These are phyloP conservation scores for Orthonyx spaldingii DNA, from an alignment of 2,113 vertebrate genomes.

Conservation along the genomic window DNA sequence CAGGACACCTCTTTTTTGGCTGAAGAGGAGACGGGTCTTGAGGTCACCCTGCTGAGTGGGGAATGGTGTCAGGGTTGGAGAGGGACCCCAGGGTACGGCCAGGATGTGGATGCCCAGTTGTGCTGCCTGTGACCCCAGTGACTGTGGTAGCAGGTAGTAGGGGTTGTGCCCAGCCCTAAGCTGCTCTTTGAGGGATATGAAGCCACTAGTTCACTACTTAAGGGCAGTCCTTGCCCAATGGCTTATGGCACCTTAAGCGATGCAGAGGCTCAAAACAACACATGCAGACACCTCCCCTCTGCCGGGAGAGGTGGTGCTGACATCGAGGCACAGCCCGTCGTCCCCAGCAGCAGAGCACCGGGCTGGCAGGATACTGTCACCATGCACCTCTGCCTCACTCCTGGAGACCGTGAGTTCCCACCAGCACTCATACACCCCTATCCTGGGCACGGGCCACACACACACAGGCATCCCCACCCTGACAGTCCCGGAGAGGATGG, in stretches of 20 bases:
- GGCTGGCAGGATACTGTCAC: no score
- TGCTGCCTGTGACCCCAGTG: not conserved
- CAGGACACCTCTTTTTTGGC: not conserved
- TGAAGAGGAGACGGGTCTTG: not conserved
- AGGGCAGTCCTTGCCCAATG: no score
- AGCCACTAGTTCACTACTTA: not conserved
- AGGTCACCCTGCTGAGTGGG: not conserved
- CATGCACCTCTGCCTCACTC: accelerated
- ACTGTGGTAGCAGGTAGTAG: not conserved
- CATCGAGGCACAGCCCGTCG: not conserved
- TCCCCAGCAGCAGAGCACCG: accelerated
- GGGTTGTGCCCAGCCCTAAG: not conserved
- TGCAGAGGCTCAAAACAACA: not conserved
- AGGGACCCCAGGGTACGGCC: not conserved
- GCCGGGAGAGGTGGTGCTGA: accelerated
- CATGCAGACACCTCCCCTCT: not conserved
- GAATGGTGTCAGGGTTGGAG: not conserved
- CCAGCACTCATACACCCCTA: not conserved
- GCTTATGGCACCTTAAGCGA: not conserved
- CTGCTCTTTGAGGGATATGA: not conserved
- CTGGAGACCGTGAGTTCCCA: not conserved
- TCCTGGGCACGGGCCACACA: not conserved
- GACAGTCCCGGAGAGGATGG: not conserved
- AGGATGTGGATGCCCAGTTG: not conserved
- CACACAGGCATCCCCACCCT: no score